Percentiles rank a stretch among this genome's conserved stretches.
phyloP scores from a whole-genome alignment of 2,888 invertebrate genomes.

The Athalia rosae region DNA sequence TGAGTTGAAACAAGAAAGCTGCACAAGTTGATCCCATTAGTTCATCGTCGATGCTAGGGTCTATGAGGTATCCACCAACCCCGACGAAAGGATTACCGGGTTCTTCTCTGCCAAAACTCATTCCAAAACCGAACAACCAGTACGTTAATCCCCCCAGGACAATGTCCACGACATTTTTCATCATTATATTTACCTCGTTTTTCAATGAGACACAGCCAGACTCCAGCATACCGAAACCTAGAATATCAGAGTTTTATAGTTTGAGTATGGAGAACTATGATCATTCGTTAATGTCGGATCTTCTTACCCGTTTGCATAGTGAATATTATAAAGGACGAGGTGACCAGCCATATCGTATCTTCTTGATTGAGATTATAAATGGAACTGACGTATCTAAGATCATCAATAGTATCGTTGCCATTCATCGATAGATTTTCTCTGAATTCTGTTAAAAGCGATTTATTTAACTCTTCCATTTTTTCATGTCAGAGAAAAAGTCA shows the following conservation, averaged over 20 bases:
- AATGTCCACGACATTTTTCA: constrained; percentile 96
- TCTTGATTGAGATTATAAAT: constrained; percentile 82
- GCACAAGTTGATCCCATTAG: constrained; percentile 91
- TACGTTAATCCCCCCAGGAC: constrained; percentile 94
- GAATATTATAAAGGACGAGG: constrained; percentile 92
- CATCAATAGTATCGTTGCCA: background rate
- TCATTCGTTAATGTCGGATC: constrained; percentile 29
- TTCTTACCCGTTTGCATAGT: constrained; percentile 92
- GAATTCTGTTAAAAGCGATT: background rate
- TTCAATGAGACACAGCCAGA: constrained; percentile 94
- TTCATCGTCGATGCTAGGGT: constrained; percentile 83
- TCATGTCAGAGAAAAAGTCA: too few relatives aligned
- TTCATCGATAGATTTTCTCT: background rate
- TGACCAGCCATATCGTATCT: constrained; percentile 92
- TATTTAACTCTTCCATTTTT: constrained; percentile 15
- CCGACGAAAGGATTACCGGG: constrained; percentile 88
- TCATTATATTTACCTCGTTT: constrained; percentile 98
- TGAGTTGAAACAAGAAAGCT: constrained; percentile 92
- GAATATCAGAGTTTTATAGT: background rate
- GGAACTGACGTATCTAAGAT: constrained; percentile 56
- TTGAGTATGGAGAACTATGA: background rate
- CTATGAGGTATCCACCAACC: constrained; percentile 84
- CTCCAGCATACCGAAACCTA: constrained; percentile 95
- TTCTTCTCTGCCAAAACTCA: constrained; percentile 88
- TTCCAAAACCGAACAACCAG: constrained; percentile 95